Conservation (phyloP, 2,797 vertebrate species). For the Rhabdophis nuchalis region DNA sequence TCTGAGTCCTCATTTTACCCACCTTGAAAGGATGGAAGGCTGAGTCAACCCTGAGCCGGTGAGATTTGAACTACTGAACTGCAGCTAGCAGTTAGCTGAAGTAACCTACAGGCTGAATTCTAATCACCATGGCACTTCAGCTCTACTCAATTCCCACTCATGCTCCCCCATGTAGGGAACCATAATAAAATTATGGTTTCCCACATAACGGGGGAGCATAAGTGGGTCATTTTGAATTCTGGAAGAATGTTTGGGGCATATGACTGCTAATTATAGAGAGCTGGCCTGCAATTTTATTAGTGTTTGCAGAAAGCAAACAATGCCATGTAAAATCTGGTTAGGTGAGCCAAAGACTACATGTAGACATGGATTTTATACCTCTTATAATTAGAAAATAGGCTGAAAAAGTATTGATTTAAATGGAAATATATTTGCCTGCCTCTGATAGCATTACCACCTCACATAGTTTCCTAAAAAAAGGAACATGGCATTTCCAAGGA, state of each 20-base stretch:
- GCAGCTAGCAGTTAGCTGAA: too few relatives aligned
- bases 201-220: neutral
- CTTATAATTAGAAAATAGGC: neutral
- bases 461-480: neutral
- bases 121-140: too few relatives aligned
- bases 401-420: neutral
- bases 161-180: neutral
- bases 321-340: neutral
- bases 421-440: neutral
- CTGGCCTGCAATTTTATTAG: neutral
- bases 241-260: neutral
- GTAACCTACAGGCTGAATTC: too few relatives aligned
- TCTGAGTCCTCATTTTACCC: too few relatives aligned
- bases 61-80: too few relatives aligned
- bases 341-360: neutral
- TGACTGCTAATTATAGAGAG: neutral
- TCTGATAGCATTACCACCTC: neutral
- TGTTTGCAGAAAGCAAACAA: neutral
- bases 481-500: neutral
- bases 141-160: neutral
- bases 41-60: too few relatives aligned
- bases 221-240: neutral
- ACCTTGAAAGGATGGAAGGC: too few relatives aligned
- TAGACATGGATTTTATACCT: neutral
- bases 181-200: neutral